Evolutionary conservation across 1,140 invertebrate genomes (phyloP).

Genomic region (Bombus waltoni): DNA sequence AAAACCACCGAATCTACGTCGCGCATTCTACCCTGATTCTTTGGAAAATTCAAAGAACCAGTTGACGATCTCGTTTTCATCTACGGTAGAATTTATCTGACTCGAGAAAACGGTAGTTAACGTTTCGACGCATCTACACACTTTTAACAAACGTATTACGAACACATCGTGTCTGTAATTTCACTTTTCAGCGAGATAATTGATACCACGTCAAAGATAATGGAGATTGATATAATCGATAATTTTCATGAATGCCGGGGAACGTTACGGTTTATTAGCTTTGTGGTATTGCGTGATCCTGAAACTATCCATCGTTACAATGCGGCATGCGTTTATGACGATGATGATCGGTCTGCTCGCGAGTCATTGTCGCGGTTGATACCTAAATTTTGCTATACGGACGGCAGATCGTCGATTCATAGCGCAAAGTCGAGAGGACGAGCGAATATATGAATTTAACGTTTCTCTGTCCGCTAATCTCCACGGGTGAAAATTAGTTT

Average conservation of each 20-base stretch:
- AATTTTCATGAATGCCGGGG: neutral
- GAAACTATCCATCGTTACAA: neutral
- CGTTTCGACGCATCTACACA: too few relatives aligned
- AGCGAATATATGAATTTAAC: neutral
- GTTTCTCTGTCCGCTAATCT: neutral
- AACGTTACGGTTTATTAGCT: neutral
- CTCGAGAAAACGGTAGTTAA: too few relatives aligned
- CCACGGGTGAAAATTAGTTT: too few relatives aligned
- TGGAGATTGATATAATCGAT: neutral
- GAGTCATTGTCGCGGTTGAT: neutral
- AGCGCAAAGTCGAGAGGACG: neutral
- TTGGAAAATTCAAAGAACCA: neutral
- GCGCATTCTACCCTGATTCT: neutral
- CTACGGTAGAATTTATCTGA: neutral
- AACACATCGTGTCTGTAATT: too few relatives aligned
- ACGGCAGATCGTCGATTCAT: neutral
- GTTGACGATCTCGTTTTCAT: neutral
- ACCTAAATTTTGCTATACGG: neutral
- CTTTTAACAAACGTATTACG: neutral
- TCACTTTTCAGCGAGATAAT: neutral
- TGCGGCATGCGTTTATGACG: neutral
- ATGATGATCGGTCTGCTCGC: neutral
- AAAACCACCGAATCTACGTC: slow-evolving; percentile 37
- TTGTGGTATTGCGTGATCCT: neutral
- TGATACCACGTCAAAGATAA: neutral